A percentile compares a stretch with the other conserved stretches of the same genome.
Conservation (phyloP, 2,113 vertebrate species). For the Accipiter virgatus region DNA sequence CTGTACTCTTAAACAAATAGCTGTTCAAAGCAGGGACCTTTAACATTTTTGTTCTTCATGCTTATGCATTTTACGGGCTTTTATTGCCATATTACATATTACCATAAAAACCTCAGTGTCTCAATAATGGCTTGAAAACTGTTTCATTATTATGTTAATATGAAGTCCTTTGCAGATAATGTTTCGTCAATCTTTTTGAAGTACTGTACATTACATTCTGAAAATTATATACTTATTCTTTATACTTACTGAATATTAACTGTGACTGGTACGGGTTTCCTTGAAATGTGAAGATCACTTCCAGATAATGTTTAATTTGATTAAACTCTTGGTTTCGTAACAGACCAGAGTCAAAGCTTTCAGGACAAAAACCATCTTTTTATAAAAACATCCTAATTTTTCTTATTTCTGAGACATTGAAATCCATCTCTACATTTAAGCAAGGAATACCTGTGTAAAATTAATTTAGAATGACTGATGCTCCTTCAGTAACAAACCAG, state of each 20-base stretch:
- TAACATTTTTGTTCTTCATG: not conserved
- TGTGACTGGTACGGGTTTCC: not conserved
- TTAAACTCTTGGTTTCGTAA: not conserved
- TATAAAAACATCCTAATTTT: not conserved
- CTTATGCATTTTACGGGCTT: not conserved
- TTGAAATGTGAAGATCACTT: not conserved
- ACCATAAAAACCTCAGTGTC: not conserved
- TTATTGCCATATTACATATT: not conserved
- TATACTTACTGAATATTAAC: not conserved
- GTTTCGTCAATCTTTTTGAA: conserved; percentile 5
- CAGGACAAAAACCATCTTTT: not conserved
- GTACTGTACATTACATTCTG: not conserved
- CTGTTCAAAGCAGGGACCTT: not conserved
- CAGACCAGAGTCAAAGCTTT: not conserved
- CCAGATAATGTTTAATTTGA: not conserved
- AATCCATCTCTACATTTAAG: not conserved
- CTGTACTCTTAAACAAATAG: not conserved
- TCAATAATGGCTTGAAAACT: not conserved
- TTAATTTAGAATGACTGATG: not conserved
- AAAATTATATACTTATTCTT: not conserved
- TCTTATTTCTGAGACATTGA: not conserved
- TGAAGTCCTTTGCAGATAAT: not conserved
- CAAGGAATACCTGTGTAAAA: not conserved
- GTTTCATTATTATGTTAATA: conserved; percentile 29
- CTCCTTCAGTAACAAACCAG: not conserved